Conservation (phyloP, 2,888 invertebrate genomes). For the Brachypalpus laphriformis region DNA sequence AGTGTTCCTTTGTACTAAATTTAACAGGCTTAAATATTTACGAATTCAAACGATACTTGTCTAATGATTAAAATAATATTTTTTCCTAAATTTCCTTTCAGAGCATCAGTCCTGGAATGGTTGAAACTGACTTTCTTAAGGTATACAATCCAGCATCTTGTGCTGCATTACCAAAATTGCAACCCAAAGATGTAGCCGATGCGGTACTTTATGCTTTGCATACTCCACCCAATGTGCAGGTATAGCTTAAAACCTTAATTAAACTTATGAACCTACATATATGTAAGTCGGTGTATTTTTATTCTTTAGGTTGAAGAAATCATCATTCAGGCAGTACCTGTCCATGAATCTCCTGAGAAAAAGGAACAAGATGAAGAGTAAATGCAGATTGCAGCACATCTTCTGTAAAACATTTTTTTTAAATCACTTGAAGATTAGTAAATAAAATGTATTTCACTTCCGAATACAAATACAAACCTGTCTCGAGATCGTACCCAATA, state of each 20-base stretch:
- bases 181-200: constrained; percentile 86
- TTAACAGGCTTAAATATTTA: too few species aligned
- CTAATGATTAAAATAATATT: too few species aligned
- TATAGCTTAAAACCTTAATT: constrained; percentile 76
- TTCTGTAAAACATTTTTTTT: background rate
- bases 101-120: constrained; percentile 87
- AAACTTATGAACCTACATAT: background rate
- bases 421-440: background rate
- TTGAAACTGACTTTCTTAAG: constrained; percentile 84
- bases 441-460: constrained; percentile 6
- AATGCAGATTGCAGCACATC: background rate
- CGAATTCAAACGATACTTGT: too few species aligned
- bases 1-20: too few species aligned
- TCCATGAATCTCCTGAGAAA: constrained; percentile 24
- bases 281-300: background rate
- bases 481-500: too few species aligned
- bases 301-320: constrained; percentile 80
- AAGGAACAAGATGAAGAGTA: constrained; percentile 21
- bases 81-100: constrained; percentile 76
- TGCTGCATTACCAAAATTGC: constrained; percentile 82
- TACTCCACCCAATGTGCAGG: constrained; percentile 86
- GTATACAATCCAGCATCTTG: constrained; percentile 80
- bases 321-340: constrained; percentile 80
- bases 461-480: too few species aligned
- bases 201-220: constrained; percentile 86